These are phyloP conservation scores for Sorex fumeus DNA, from an alignment of 2,113 vertebrate genomes.

Conservation along the genomic window DNA sequence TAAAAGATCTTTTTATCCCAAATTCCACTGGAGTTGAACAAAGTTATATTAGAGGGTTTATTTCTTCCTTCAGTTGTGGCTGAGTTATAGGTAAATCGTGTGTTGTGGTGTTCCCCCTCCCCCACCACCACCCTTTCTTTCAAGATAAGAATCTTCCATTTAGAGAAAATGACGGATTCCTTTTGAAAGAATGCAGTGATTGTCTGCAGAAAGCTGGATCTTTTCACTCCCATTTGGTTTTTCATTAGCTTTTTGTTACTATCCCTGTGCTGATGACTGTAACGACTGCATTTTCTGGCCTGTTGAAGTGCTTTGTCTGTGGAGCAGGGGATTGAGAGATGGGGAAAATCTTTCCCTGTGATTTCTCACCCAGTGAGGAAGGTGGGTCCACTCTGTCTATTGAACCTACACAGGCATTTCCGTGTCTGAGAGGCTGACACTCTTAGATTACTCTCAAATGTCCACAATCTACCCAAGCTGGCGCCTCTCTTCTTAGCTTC, in stretches of 20 bases:
- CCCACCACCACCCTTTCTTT: not conserved
- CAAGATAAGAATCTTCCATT: slow-evolving; percentile 46
- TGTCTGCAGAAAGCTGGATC: not conserved
- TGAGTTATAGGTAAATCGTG: not conserved
- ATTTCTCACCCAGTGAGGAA: not conserved
- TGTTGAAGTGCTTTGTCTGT: no score
- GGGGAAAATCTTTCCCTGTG: not conserved
- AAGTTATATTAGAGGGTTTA: not conserved
- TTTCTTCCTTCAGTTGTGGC: slow-evolving; percentile 54
- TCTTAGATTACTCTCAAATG: accelerated
- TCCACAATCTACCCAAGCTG: not conserved
- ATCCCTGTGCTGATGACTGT: accelerated
- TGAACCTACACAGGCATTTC: not conserved
- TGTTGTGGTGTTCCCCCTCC: no score
- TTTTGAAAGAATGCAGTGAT: not conserved
- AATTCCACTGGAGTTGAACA: not conserved
- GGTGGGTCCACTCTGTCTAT: not conserved
- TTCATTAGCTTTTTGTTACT: not conserved
- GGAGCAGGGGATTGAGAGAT: not conserved
- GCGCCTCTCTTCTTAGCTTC: not conserved
- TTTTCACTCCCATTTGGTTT: not conserved
- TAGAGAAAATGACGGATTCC: slow-evolving; percentile 57
- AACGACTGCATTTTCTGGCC: not conserved
- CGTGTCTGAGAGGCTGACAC: not conserved
- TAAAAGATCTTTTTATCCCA: slow-evolving; percentile 11